Percentiles rank a stretch among this genome's conserved stretches.
These are phyloP conservation scores for Channa argus DNA, from an alignment of 2,113 vertebrate species.

Conservation along the genomic window DNA sequence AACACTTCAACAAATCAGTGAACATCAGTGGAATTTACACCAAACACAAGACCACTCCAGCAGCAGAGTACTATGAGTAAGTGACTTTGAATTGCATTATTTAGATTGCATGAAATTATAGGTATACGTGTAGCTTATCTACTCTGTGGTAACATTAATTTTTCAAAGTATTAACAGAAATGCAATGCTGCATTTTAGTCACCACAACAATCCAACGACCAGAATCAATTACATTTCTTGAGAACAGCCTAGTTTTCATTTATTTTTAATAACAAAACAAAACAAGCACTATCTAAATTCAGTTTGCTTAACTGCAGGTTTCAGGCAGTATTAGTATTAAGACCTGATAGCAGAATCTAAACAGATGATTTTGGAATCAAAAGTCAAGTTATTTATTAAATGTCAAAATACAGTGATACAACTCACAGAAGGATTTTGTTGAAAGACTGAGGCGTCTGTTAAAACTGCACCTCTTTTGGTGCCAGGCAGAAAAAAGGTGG, in stretches of 20 bases:
- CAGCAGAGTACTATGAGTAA: conserved; percentile 98
- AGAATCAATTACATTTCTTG: neutral
- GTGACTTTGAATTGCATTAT: conserved; percentile 64
- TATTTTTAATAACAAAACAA: neutral
- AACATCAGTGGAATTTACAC: conserved; percentile 90
- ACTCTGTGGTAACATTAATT: no score
- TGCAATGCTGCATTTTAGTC: neutral
- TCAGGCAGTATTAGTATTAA: neutral
- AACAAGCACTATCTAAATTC: neutral
- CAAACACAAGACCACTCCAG: conserved; percentile 94
- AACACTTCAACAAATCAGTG: conserved; percentile 85
- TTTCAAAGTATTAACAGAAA: neutral
- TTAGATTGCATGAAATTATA: neutral
- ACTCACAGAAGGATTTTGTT: neutral
- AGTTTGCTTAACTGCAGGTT: neutral
- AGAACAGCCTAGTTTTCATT: neutral
- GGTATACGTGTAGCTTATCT: no score
- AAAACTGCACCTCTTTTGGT: no score
- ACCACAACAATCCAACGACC: neutral
- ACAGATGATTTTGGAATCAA: neutral
- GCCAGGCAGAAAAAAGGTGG: no score
- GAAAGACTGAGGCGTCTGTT: no score
- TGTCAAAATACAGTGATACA: neutral
- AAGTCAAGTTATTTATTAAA: neutral
- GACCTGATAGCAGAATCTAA: neutral